A percentile compares a stretch with the other conserved stretches of the same genome.
These are phyloP conservation scores for Oscheius onirici DNA, from an alignment of 2,888 invertebrate genomes.

Conservation along the genomic window DNA sequence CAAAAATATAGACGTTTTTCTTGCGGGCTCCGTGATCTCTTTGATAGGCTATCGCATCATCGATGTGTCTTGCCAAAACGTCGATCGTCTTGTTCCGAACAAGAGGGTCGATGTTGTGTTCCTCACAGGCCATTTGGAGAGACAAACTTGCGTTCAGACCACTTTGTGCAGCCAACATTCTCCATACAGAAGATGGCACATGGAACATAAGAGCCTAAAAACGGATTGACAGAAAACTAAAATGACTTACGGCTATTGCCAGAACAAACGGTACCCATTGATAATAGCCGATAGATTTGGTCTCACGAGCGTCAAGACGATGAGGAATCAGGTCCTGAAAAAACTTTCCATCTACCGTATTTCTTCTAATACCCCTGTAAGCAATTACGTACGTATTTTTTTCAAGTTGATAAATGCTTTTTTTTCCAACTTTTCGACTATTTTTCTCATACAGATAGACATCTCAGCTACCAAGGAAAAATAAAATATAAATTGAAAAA, in stretches of 20 bases:
- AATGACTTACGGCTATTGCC: slow-evolving; percentile 59
- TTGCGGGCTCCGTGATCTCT: slow-evolving; percentile 64
- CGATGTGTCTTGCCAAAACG: slow-evolving; percentile 74
- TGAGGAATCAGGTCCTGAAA: slow-evolving; percentile 72
- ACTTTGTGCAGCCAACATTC: slow-evolving; percentile 69
- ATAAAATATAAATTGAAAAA: too few species aligned
- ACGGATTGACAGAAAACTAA: too few species aligned
- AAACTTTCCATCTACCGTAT: too few species aligned
- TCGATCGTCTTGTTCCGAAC: slow-evolving; percentile 74
- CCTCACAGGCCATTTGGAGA: slow-evolving; percentile 70
- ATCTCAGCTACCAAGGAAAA: too few species aligned
- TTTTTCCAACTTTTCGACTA: too few species aligned
- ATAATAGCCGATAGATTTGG: slow-evolving; percentile 68
- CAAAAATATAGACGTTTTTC: slow-evolving; percentile 62
- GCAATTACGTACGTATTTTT: too few species aligned
- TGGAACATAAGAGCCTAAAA: slow-evolving; percentile 57
- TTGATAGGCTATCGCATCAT: slow-evolving; percentile 73
- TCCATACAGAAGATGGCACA: slow-evolving; percentile 70
- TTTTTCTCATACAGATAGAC: too few species aligned
- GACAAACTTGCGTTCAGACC: slow-evolving; percentile 73
- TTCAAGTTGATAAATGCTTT: too few species aligned
- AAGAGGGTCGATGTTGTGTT: slow-evolving; percentile 74
- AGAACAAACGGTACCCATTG: slow-evolving; percentile 70
- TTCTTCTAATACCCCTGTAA: too few species aligned
- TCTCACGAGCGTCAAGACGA: slow-evolving; percentile 71